Evolutionary conservation across 2,797 vertebrate genomes (phyloP).

Genomic region (Artibeus jamaicensis): DNA sequence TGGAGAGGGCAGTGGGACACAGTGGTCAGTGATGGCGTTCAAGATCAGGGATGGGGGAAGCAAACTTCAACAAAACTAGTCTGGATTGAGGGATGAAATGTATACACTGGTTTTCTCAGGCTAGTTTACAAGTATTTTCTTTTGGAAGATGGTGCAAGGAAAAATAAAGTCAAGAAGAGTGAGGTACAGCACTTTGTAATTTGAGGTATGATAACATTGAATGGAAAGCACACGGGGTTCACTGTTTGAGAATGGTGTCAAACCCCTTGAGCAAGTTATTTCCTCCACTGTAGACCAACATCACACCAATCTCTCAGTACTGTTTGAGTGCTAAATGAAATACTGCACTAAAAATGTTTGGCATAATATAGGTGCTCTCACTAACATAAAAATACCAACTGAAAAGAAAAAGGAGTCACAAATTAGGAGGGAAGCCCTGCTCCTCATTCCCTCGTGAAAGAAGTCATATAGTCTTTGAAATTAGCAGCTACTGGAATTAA

Average conservation of each 20-base stretch:
- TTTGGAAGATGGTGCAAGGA: background rate
- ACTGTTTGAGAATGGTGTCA: background rate
- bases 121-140: background rate
- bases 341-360: background rate
- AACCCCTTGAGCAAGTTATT: background rate
- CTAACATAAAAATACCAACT: background rate
- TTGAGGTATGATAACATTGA: background rate
- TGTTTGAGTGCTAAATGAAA: background rate
- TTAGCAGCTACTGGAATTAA: background rate
- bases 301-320: background rate
- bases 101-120: background rate
- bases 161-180: background rate
- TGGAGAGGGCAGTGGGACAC: background rate
- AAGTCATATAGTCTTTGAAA: background rate
- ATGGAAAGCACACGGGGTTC: background rate
- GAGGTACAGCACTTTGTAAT: background rate
- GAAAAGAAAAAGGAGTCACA: background rate
- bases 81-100: background rate
- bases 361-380: background rate
- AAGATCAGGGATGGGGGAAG: fast-evolving
- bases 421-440: background rate
- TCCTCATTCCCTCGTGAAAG: background rate
- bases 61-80: background rate
- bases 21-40: background rate
- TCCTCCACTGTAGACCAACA: background rate